Evolutionary conservation across 1,140 invertebrate genomes (phyloP).

Genomic region (Anoplolepis gracilipes): DNA sequence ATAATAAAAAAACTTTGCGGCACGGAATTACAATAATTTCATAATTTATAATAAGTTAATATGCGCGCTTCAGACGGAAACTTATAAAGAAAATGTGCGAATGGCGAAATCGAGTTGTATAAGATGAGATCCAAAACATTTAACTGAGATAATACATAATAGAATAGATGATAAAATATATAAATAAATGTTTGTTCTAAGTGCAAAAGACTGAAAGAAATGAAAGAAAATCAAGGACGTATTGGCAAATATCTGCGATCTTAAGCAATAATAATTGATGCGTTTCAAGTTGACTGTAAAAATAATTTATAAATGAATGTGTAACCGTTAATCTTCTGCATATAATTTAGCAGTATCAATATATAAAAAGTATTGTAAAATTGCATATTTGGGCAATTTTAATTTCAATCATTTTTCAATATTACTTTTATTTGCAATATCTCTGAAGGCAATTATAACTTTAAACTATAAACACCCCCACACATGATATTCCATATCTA

Average conservation of each 20-base stretch:
- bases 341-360: not conserved
- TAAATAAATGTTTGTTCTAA: not conserved
- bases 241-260: not conserved
- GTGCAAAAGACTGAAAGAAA: not conserved
- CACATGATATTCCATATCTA: too few species aligned
- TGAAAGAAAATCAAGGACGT: not conserved
- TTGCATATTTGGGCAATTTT: not conserved
- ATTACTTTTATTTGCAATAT: not conserved
- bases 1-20: not conserved
- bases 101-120: not conserved
- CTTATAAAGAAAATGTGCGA: not conserved
- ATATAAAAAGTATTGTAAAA: not conserved
- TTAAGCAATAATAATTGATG: constrained; percentile 7
- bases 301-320: not conserved
- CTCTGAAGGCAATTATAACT: not conserved
- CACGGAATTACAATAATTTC: too few species aligned
- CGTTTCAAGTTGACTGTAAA: not conserved
- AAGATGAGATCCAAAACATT: not conserved
- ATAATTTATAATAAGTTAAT: too few species aligned
- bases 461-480: not conserved
- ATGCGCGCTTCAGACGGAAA: not conserved
- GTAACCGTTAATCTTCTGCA: not conserved
- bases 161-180: not conserved
- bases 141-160: too few species aligned
- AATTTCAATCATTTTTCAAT: not conserved